Percentiles rank a stretch among this genome's conserved stretches.
Evolutionary conservation across 2,113 vertebrate genomes (phyloP).

Genomic region (Siniperca knerii): DNA sequence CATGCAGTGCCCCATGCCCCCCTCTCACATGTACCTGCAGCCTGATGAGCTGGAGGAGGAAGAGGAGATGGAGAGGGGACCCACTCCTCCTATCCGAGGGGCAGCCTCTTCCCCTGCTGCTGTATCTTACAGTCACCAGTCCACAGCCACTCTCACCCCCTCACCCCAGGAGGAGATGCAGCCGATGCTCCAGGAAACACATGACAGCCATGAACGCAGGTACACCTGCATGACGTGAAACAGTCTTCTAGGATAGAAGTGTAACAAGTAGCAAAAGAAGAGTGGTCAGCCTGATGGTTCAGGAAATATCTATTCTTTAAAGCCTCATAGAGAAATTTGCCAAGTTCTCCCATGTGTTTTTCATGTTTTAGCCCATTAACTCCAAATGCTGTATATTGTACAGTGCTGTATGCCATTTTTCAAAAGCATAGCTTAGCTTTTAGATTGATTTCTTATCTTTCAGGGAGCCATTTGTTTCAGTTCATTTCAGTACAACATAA

Average conservation of each 20-base stretch:
- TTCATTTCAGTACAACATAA: constrained; percentile 31
- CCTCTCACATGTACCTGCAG: constrained; percentile 97
- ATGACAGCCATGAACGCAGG: constrained; percentile 93
- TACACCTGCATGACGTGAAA: constrained; percentile 55
- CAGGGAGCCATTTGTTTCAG: constrained; percentile 38
- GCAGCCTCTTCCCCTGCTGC: constrained; percentile 97
- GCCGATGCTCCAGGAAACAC: constrained; percentile 94
- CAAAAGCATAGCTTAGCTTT: constrained; percentile 30
- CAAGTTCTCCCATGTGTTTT: background rate
- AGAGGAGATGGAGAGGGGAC: constrained; percentile 92
- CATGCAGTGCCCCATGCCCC: constrained; percentile 92
- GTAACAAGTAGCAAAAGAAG: constrained; percentile 4
- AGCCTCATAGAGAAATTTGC: constrained; percentile 20
- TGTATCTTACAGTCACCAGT: constrained; percentile 98
- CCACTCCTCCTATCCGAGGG: constrained; percentile 94
- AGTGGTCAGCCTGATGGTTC: background rate
- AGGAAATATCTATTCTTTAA: constrained; percentile 9
- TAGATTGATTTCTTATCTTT: constrained; percentile 53
- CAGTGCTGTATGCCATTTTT: constrained; percentile 24
- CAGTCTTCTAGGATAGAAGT: background rate
- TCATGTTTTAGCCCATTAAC: constrained; percentile 52
- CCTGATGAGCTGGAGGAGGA: constrained; percentile 94
- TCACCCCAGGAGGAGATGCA: constrained; percentile 98
- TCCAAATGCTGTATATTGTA: constrained; percentile 30
- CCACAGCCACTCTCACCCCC: constrained; percentile 97